Evolutionary conservation across 2,113 vertebrate species (phyloP), one percentile per base, ranked within the genome.

Genomic region (Bufo bufo): DNA sequence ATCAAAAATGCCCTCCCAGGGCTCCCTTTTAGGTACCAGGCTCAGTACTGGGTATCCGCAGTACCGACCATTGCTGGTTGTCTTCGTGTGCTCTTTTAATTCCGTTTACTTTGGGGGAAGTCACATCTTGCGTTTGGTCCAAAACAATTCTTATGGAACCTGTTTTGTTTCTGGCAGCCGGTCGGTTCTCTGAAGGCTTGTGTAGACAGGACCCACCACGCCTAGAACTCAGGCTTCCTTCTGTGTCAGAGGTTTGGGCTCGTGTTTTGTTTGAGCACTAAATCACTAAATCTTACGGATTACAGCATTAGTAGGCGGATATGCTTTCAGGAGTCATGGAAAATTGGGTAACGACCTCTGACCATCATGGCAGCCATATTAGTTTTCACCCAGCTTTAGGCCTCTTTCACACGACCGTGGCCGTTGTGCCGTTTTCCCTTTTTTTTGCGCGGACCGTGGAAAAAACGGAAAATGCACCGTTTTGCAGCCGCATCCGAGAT

Each of bases 81-180:
- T 17, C 71, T 17, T 47, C 3, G 7, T 74, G 45, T 75, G 17
- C 50, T 47, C 6, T 19, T 47, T 45, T 71, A 43, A 43, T 20
- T 50, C 1, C 20, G 16, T 75, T 75, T 75, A 20, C 72, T 50
- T 50, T 20, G 45, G 45, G 72, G 72, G 72, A 75, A 50, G 72
- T 50, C 16, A 14, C 1, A 7, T 50, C 6, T 74, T 74, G 45
- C 43, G 3, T 75, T 75, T 43, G 59, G 71, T 74, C 8, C 72
- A 74, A 47, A 77, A 65, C 72, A 61, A 77, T 77, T 77, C 84
- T 49, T 74, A 75, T 61, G 23, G 50, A 85, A 85, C 84, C 58
- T 77, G 84, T 85, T 85, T 77, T 65, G 45, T 85, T 63, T 85
- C 72, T 74, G 47, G 6, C 83, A 72, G 17, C 71, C 54, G 33